A percentile compares a stretch with the other conserved stretches of the same genome.
These are phyloP conservation scores for Drosophila multiciliata DNA, from an alignment of 2,888 invertebrate genomes.

Conservation along the genomic window DNA sequence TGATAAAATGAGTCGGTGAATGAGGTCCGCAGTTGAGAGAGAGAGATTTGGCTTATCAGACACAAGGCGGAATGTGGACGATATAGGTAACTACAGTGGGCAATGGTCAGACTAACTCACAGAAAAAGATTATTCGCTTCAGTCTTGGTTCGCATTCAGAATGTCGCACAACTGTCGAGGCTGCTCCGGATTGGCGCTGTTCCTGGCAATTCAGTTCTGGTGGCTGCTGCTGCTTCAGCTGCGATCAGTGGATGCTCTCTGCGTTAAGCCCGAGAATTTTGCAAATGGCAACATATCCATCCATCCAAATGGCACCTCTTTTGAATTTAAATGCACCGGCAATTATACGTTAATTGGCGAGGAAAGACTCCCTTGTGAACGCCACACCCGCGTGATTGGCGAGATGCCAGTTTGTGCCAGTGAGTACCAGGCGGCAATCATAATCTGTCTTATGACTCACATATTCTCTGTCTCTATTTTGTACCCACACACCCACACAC, in stretches of 20 bases:
- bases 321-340: slow-evolving; percentile 22
- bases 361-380: neutral
- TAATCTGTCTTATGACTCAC: slow-evolving; percentile 10
- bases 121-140: slow-evolving; percentile 1
- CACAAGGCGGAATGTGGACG: neutral
- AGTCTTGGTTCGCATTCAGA: slow-evolving; percentile 41
- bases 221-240: neutral
- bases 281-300: slow-evolving; percentile 29
- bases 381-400: slow-evolving; percentile 36
- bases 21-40: neutral
- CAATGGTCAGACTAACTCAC: neutral
- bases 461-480: neutral
- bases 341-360: slow-evolving; percentile 36
- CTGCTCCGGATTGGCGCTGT: neutral
- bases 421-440: slow-evolving; percentile 44
- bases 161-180: slow-evolving; percentile 29
- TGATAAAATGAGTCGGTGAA: neutral
- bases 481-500: slow-evolving; percentile 76
- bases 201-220: neutral
- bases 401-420: slow-evolving; percentile 63
- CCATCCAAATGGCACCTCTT: no score
- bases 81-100: neutral
- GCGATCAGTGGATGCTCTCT: slow-evolving; percentile 19
- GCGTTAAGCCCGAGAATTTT: slow-evolving; percentile 21
- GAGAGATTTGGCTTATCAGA: neutral